Base-by-base conservation (phyloP, 1,140 invertebrate genomes). In the Aphidius gifuensis region DNA sequence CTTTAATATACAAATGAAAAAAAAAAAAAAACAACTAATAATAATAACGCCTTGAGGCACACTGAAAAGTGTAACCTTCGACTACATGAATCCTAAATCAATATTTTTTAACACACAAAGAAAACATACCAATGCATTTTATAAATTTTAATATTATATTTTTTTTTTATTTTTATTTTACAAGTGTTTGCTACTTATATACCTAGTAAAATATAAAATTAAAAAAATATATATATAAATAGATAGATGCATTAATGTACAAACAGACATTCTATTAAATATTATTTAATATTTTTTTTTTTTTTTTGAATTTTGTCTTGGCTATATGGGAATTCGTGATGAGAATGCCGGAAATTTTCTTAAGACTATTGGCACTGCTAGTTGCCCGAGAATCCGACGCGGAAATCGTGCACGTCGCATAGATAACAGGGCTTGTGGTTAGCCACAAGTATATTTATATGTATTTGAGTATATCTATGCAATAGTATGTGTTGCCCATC, bases 361-460 rank as follows among this genome's bases (percentile, higher is more conserved):
- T 46, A n/a, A 56, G 43, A 23, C 9, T 46, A 55, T 57, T 50
- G 54, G 60, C 53, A 49, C 43, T 21, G 47, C 45, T 42, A 9
- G 48, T 61, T 63, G 70, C 65, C 59, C 62, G 66, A 67, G 68
- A 72, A 68, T 69, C 66, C 68, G 68, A 72, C 68, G 69, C 70
- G 70, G 72, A 74, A 74, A 74, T 69, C 64, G 67, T 69, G 65
- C 70, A 68, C 65, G 62, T 61, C 62, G 72, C 70, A 74, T 74
- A 74, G 70, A 62, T 70, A 74, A 71, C 69, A 70, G 69, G 66
- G 65, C 58, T 67, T 67, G 65, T 62, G 65, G 65, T 67, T 67
- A 58, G 53, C 62, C 62, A 67, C 53, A n/a, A 42, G 6, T 49
- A 45, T 11, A 45, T 45, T 2, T 45, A 32, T 57, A 42, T 57